Evolutionary conservation across 2,888 invertebrate genomes (phyloP), one percentile per base, ranked within the genome.

Genomic region (Apamea anceps): DNA sequence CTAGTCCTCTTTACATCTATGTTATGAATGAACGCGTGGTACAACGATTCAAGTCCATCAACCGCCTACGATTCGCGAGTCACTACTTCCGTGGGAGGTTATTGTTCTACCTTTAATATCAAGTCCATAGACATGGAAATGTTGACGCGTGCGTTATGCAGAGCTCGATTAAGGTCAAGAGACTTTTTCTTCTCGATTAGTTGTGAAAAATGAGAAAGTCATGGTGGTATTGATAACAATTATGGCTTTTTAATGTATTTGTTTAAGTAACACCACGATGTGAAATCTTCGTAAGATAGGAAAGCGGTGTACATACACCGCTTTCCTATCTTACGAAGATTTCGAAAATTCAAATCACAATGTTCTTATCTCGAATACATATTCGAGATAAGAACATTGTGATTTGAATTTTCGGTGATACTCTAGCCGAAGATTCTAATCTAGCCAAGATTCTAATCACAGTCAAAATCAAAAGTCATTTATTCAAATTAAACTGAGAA

Each of bases 91-190:
- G 90, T 92, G 81, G 89, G 92, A 90, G 92, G 91, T 91, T 92
- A 93, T 94, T 93, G 92, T 93, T 93, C 90, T 83, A 85, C 85
- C 89, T 88, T 90, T 89, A 88, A 89, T 88, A 91, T 91, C 88
- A 90, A 91, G 90, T 90, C 89, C 86, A 87, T 81, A 84, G 77
- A 75, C 51, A 81, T 80, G 71, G 73, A 84, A 89, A 87, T 85
- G 78, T 83, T 79, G 86, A 85, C 86, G 82, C 77, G 81, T 80
- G 82, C 82, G 80, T 87, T 85, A 87, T 80, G 51, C 71, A 78
- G 75, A 79, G 68, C 72, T 80, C 82, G 79, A 86, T 87, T 88
- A 87, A 87, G 90, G 87, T 87, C 85, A 82, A 81, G 70, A 73
- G 48, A 81, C 74, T 73, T 86, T 82, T 86, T 76, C 76, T 68